Percentiles rank a stretch among this genome's conserved stretches.
Conservation (phyloP, 2,797 vertebrate species). For the Pelobates cultripes region DNA sequence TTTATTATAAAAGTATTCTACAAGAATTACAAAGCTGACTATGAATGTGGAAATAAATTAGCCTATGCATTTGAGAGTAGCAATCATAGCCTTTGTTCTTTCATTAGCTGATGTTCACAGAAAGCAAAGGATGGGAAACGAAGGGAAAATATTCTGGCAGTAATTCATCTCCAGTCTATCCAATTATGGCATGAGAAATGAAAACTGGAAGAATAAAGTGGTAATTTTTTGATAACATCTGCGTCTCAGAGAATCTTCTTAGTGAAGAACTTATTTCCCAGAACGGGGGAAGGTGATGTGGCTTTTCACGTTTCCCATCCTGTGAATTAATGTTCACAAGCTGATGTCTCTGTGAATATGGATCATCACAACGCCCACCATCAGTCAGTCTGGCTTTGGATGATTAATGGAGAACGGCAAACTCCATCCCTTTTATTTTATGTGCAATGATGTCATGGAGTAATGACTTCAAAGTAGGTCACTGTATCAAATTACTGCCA, state of each 20-base stretch:
- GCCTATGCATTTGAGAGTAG: slow-evolving; percentile 36
- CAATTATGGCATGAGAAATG: slow-evolving; percentile 54
- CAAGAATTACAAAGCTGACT: slow-evolving; percentile 24
- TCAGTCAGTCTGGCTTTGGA: neutral
- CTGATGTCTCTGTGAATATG: slow-evolving; percentile 32
- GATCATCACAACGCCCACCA: slow-evolving; percentile 29
- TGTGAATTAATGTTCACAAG: slow-evolving; percentile 37
- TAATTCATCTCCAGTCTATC: slow-evolving; percentile 53
- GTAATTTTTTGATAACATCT: slow-evolving; percentile 57
- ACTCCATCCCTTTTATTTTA: slow-evolving; percentile 6
- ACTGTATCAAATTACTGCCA: neutral
- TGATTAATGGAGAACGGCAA: slow-evolving; percentile 8
- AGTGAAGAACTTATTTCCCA: slow-evolving; percentile 31
- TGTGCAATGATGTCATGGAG: neutral
- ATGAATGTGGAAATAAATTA: slow-evolving; percentile 44
- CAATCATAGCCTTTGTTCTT: slow-evolving; percentile 55
- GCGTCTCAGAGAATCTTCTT: slow-evolving; percentile 48
- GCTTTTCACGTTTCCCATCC: slow-evolving; percentile 38
- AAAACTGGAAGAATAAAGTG: slow-evolving; percentile 54
- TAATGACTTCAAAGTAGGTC: neutral
- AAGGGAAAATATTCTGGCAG: slow-evolving; percentile 45
- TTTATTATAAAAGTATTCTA: neutral
- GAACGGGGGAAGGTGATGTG: slow-evolving; percentile 38
- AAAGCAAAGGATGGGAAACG: slow-evolving; percentile 49
- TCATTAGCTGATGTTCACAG: slow-evolving; percentile 53